phyloP scores from a whole-genome alignment of 1,140 invertebrate species.

The Drosophila aff. region DNA sequence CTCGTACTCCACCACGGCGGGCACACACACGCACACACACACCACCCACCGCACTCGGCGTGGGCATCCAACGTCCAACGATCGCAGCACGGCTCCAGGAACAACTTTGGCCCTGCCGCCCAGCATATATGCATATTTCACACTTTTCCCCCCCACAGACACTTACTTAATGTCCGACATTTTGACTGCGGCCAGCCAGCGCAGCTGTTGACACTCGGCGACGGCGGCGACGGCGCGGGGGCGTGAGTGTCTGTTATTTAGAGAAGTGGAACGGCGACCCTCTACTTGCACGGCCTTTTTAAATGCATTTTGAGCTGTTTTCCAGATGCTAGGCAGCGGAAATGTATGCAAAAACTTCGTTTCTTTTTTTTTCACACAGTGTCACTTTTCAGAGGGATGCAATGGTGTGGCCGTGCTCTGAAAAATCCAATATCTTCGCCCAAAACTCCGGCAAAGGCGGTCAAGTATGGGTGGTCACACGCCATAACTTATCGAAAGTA shows the following conservation, averaged over 20 bases:
- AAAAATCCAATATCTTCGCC: not conserved
- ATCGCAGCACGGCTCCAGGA: conserved; percentile 2
- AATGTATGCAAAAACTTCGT: conserved; percentile 22
- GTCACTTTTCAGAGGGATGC: conserved; percentile 41
- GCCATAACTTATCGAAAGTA: too few relatives aligned
- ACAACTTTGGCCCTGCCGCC: not conserved
- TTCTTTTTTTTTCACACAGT: conserved; percentile 40
- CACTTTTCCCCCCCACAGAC: conserved; percentile 44
- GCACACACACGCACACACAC: not conserved
- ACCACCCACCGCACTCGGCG: not conserved
- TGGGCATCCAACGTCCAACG: not conserved
- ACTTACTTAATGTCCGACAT: conserved; percentile 83
- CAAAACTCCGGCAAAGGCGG: not conserved
- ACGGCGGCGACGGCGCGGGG: conserved; percentile 41
- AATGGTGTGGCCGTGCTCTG: conserved; percentile 8
- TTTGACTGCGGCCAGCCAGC: conserved; percentile 62
- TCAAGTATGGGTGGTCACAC: not conserved
- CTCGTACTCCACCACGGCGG: conserved; percentile 12
- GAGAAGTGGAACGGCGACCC: conserved; percentile 23
- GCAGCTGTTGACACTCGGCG: conserved; percentile 77
- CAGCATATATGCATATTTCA: conserved; percentile 11
- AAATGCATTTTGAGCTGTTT: conserved; percentile 23
- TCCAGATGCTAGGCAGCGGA: not conserved
- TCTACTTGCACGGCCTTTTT: conserved; percentile 11
- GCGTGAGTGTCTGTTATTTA: conserved; percentile 43